Evolutionary conservation across 2,888 invertebrate genomes (phyloP).

Genomic region (Brassicogethes aeneus): DNA sequence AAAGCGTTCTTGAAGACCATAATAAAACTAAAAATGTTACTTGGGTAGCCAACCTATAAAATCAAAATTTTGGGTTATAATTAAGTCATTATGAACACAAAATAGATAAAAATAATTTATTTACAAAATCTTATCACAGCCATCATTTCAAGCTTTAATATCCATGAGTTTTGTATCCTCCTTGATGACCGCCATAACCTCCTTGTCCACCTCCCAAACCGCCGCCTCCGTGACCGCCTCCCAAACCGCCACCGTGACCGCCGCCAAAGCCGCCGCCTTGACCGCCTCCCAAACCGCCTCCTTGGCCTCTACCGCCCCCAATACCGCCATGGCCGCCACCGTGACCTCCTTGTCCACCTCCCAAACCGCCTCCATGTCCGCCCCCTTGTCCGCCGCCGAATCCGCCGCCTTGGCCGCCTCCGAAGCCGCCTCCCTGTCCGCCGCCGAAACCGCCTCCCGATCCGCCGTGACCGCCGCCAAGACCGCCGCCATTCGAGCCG

Average conservation of each 20-base stretch:
- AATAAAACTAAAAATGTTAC: too few relatives aligned
- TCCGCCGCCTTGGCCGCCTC: slow-evolving; percentile 39
- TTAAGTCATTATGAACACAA: too few relatives aligned
- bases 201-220: too few relatives aligned
- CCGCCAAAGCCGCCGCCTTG: neutral
- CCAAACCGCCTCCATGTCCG: neutral
- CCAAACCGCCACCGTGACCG: neutral
- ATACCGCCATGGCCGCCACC: slow-evolving; percentile 13
- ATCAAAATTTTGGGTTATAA: too few relatives aligned
- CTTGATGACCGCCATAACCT: neutral
- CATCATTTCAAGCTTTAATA: too few relatives aligned
- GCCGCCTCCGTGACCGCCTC: too few relatives aligned
- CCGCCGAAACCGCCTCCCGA: slow-evolving; percentile 15
- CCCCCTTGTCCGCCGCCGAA: slow-evolving; percentile 20
- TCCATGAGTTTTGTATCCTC: slow-evolving; percentile 1
- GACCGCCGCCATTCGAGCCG: slow-evolving; percentile 41
- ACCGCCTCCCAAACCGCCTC: neutral
- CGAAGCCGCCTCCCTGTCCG: slow-evolving; percentile 23
- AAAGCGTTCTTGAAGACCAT: too few relatives aligned
- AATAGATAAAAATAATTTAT: too few relatives aligned
- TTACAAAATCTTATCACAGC: too few relatives aligned
- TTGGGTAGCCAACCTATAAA: too few relatives aligned
- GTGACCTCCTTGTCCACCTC: slow-evolving; percentile 13
- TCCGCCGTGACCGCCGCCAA: slow-evolving; percentile 25
- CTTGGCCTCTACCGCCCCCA: slow-evolving; percentile 7